Evolutionary conservation across 1,140 invertebrate genomes (phyloP).

Genomic region (Monomorium pharaonis): DNA sequence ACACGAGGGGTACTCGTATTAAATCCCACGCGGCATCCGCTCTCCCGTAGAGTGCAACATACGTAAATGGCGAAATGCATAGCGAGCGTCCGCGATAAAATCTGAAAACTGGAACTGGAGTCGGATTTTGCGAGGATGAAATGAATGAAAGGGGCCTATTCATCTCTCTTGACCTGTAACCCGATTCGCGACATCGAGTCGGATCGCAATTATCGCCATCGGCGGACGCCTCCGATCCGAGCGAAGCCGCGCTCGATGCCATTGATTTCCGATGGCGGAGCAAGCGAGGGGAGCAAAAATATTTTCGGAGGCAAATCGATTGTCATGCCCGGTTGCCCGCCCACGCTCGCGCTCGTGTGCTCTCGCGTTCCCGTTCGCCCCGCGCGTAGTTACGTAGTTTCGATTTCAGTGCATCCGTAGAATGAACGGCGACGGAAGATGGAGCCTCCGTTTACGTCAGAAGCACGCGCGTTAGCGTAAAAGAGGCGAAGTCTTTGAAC

Average conservation of each 20-base stretch:
- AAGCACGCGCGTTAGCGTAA: constrained; percentile 33
- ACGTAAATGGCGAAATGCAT: neutral
- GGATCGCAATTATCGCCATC: neutral
- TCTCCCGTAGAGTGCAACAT: neutral
- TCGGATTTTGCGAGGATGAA: neutral
- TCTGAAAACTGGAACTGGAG: neutral
- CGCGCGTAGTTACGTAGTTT: constrained; percentile 64
- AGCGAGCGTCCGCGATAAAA: neutral
- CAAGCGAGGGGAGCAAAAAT: constrained; percentile 67
- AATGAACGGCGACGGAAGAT: constrained; percentile 67
- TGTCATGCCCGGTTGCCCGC: constrained; percentile 55
- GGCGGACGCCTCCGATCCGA: neutral
- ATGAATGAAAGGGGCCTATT: neutral
- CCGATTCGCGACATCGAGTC: neutral
- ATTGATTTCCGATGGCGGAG: constrained; percentile 35
- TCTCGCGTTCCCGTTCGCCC: constrained; percentile 17
- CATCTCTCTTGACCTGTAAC: neutral
- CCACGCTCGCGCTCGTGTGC: constrained; percentile 54
- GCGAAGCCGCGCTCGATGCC: constrained; percentile 1
- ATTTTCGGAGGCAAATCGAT: constrained; percentile 74
- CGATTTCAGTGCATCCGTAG: constrained; percentile 64
- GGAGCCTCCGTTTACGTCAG: constrained; percentile 70
- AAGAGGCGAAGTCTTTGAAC: neutral
- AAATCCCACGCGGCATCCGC: too few species aligned
- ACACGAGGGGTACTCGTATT: neutral